phyloP scores from a whole-genome alignment of 2,797 vertebrate genomes.

The Typhlichthys subterraneus region DNA sequence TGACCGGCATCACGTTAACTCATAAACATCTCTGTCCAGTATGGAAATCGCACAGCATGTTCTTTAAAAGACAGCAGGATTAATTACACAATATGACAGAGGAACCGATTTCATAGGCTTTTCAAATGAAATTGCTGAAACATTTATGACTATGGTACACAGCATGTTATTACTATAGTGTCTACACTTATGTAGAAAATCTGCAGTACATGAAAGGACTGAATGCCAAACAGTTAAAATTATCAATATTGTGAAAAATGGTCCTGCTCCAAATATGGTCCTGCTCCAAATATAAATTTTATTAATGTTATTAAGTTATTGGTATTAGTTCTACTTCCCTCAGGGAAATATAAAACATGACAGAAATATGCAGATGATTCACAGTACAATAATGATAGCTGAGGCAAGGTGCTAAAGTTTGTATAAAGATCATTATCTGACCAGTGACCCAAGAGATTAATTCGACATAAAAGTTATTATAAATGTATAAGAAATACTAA shows the following conservation, averaged over 20 bases:
- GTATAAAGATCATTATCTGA: constrained; percentile 15
- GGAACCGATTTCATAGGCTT: not conserved
- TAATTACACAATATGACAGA: constrained; percentile 12
- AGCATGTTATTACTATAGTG: not conserved
- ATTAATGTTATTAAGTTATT: too few relatives aligned
- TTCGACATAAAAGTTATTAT: constrained; percentile 19
- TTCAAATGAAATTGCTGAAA: not conserved
- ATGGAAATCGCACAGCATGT: not conserved
- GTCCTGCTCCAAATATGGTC: constrained; percentile 10
- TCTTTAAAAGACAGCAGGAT: not conserved
- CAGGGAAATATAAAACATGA: constrained; percentile 10
- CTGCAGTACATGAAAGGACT: constrained; percentile 5
- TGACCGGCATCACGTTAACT: constrained; percentile 27
- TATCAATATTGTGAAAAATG: constrained; percentile 38
- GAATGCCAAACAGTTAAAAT: constrained; percentile 25
- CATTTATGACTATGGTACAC: not conserved
- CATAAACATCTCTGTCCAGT: constrained; percentile 30
- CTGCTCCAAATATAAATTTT: not conserved
- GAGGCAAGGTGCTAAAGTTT: constrained; percentile 39
- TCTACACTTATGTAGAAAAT: not conserved
- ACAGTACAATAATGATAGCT: constrained; percentile 26
- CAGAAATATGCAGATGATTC: constrained; percentile 8
- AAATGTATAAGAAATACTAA: not conserved
- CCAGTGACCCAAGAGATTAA: constrained; percentile 29
- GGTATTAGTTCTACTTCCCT: not conserved